Evolutionary conservation across 2,888 invertebrate species (phyloP).

Genomic region (Chalcis sispes): DNA sequence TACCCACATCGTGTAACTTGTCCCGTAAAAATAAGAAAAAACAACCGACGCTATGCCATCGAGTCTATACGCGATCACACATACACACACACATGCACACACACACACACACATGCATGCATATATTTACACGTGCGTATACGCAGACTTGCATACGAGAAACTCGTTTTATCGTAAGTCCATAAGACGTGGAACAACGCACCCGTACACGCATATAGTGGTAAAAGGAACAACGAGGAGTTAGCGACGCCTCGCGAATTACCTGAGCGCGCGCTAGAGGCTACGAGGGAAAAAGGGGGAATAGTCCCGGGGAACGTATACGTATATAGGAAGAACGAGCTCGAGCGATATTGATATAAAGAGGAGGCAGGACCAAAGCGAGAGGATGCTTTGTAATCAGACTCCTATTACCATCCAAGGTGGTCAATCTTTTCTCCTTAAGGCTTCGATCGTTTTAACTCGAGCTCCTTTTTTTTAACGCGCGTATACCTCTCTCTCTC

Average conservation of each 20-base stretch:
- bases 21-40: no score
- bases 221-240: conserved; percentile 12
- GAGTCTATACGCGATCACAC: no score
- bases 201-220: neutral
- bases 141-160: conserved; percentile 10
- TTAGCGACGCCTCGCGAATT: no score
- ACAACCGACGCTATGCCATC: no score
- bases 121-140: no score
- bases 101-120: no score
- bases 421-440: conserved; percentile 70
- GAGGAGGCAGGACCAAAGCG: conserved; percentile 71
- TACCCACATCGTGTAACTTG: neutral
- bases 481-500: neutral
- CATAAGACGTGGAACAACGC: neutral
- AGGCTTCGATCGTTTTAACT: conserved; percentile 42
- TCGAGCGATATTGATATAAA: conserved; percentile 75
- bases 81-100: no score
- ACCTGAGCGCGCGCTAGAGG: conserved; percentile 31
- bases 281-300: no score
- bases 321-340: conserved; percentile 36
- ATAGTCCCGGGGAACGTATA: neutral
- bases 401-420: conserved; percentile 73
- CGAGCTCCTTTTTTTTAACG: conserved; percentile 14
- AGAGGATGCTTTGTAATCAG: conserved; percentile 74
- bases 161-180: conserved; percentile 27